Evolutionary conservation across 1,140 invertebrate species (phyloP), one percentile per base, ranked within the genome.

Genomic region (Olivierus martensii): DNA sequence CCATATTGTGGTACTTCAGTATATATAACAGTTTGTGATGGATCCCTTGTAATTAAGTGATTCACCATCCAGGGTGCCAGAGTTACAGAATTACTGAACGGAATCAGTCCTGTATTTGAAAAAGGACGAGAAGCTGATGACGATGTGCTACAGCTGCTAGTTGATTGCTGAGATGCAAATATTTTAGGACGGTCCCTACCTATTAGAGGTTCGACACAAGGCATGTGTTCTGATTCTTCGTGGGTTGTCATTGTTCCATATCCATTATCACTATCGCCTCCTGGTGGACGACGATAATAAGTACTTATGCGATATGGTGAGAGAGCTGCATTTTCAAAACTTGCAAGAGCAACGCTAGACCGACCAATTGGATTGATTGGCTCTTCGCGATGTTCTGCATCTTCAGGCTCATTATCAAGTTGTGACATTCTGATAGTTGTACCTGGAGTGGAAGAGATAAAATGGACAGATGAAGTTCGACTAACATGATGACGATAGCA

Each of bases 161-260:
- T 10, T 17, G 53, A 56, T 11, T 51, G 44, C 6, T 41, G 42
- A 22, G 55, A 54, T 9, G 37, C 51, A 57, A 50, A 63, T 37
- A 65, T 71, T 60, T 44, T 68, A 56, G 61, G 71, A 58, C 62
- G 63, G 60, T 69, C 71, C 67, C 66, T 67, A 54, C 58, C 70
- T 58, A 61, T 72, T 7, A 77, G 53, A 1, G 76, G 75, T 59
- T 79, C 75, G 11, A 80, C 80, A 56, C 85, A 82, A 9, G 81
- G 57, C 44, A 82, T 77, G 57, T 83, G 81, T 62, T 89, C 86
- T 3, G 78, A 79, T 64, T 93, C 88, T 59, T 89, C 86, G 60
- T 90, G 84, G 1, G 85, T 87, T 0, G 87, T 92, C 88, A 93
- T 93, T 0, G 89, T 93, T 15, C 87, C 91, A 66, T 94, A 94